A percentile compares a stretch with the other conserved stretches of the same genome.
These are phyloP conservation scores for Odontocolon sp. DNA, from an alignment of 2,888 invertebrate species.

Conservation along the genomic window DNA sequence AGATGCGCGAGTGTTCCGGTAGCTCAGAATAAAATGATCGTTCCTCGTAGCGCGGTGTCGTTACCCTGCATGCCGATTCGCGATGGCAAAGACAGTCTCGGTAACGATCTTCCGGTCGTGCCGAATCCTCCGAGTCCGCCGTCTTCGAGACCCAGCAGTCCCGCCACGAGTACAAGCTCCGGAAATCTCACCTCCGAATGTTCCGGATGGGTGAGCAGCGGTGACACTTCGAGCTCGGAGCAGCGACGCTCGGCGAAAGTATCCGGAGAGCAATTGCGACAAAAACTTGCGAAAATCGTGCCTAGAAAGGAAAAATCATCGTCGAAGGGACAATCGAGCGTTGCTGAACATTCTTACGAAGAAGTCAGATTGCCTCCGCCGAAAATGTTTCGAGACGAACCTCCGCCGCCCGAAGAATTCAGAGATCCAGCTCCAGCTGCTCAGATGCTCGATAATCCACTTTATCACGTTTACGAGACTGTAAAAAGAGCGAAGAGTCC, in stretches of 20 bases:
- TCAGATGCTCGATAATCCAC: slow-evolving; percentile 86
- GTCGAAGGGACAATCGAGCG: slow-evolving; percentile 28
- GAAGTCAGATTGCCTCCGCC: slow-evolving; percentile 89
- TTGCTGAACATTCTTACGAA: slow-evolving; percentile 86
- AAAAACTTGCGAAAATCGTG: slow-evolving; percentile 79
- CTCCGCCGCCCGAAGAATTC: slow-evolving; percentile 89
- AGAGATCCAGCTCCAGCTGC: slow-evolving; percentile 81
- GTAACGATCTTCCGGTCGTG: slow-evolving; percentile 70
- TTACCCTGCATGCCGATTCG: slow-evolving; percentile 78
- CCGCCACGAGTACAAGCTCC: slow-evolving; percentile 83
- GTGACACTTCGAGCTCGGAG: slow-evolving; percentile 80
- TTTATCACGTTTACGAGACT: slow-evolving; percentile 92
- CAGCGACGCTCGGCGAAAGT: slow-evolving; percentile 70
- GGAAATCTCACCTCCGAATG: slow-evolving; percentile 88
- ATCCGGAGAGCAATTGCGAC: slow-evolving; percentile 85
- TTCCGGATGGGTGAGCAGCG: slow-evolving; percentile 94
- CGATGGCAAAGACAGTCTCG: slow-evolving; percentile 77
- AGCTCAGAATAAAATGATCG: slow-evolving; percentile 75
- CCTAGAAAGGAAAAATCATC: slow-evolving; percentile 65
- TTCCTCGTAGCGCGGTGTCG: slow-evolving; percentile 78
- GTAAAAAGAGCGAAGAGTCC: slow-evolving; percentile 79
- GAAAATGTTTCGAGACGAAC: slow-evolving; percentile 91
- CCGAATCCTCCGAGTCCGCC: slow-evolving; percentile 74
- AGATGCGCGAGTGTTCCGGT: slow-evolving; percentile 79
- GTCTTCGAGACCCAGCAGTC: slow-evolving; percentile 75